Conservation (phyloP, 53 echinoderm and acorn worm species). For the Temnopleurus reevesii region DNA sequence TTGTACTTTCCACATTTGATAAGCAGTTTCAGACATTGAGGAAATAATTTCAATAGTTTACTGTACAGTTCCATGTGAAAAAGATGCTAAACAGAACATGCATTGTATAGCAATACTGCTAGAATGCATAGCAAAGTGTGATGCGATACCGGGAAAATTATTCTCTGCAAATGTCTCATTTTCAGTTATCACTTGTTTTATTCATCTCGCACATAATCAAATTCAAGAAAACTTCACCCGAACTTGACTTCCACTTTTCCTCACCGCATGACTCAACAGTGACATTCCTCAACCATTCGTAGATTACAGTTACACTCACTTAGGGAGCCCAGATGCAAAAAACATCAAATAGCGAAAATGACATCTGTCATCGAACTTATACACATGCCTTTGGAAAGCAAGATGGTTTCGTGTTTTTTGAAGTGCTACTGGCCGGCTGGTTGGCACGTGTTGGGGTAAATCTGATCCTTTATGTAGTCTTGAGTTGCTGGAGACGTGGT, state of each 20-base stretch:
- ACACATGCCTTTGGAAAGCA: slow-evolving; percentile 14
- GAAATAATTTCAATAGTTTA: too few species aligned
- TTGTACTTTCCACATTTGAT: too few species aligned
- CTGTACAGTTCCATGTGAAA: too few species aligned
- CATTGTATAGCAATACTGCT: too few species aligned
- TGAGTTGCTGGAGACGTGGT: neutral
- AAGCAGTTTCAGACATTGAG: too few species aligned
- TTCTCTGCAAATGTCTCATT: too few species aligned
- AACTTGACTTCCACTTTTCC: neutral
- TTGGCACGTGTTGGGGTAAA: neutral
- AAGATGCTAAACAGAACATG: too few species aligned
- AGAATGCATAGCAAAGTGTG: too few species aligned
- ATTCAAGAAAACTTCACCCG: neutral
- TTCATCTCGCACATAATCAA: too few species aligned
- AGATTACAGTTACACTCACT: too few species aligned
- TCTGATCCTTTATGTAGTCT: neutral
- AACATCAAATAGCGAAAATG: slow-evolving; percentile 11
- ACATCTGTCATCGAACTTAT: slow-evolving; percentile 26
- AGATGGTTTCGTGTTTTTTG: neutral
- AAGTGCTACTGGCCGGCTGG: neutral
- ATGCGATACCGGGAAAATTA: too few species aligned
- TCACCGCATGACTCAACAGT: neutral
- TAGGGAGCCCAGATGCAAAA: neutral
- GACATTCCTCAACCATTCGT: neutral
- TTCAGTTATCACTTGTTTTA: too few species aligned